A percentile compares a stretch with the other conserved stretches of the same genome.
These are phyloP conservation scores for Danio albolineatus DNA, from an alignment of 2,797 vertebrate species.

Conservation along the genomic window DNA sequence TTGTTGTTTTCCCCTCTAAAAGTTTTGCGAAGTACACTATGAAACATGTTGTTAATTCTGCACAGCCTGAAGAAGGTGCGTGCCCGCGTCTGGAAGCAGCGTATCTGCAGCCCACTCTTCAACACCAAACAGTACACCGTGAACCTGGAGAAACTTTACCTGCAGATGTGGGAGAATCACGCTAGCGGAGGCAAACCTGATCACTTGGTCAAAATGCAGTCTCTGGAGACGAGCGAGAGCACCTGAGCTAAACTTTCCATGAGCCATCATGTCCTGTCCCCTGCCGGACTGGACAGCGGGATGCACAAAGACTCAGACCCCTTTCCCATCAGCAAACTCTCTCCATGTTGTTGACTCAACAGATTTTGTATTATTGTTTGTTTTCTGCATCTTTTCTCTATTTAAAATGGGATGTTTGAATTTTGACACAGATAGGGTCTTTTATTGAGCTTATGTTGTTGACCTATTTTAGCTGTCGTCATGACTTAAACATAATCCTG, in stretches of 20 bases:
- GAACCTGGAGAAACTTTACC: slow-evolving; percentile 94
- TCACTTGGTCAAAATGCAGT: slow-evolving; percentile 85
- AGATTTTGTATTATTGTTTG: slow-evolving; percentile 43
- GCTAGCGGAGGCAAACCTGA: slow-evolving; percentile 91
- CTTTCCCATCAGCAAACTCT: neutral
- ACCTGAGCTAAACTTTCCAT: slow-evolving; percentile 76
- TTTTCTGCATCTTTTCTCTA: slow-evolving; percentile 62
- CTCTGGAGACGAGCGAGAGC: slow-evolving; percentile 87
- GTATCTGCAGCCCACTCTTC: slow-evolving; percentile 97
- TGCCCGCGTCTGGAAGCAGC: slow-evolving; percentile 96
- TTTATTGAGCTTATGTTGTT: slow-evolving; percentile 57
- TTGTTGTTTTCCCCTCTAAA: neutral
- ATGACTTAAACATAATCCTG: slow-evolving; percentile 57
- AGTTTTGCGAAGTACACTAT: neutral
- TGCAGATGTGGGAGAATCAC: slow-evolving; percentile 97
- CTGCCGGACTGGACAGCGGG: slow-evolving; percentile 65
- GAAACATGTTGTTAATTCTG: neutral
- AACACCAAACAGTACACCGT: slow-evolving; percentile 98
- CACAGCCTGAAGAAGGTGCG: slow-evolving; percentile 94
- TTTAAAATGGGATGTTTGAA: slow-evolving; percentile 64
- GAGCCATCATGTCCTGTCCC: slow-evolving; percentile 47
- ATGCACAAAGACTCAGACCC: too few species aligned
- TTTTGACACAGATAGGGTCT: slow-evolving; percentile 60
- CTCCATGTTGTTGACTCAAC: neutral
- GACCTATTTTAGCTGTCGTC: slow-evolving; percentile 66